Conservation (phyloP, 2,797 vertebrate species). For the Vespertilio murinus region DNA sequence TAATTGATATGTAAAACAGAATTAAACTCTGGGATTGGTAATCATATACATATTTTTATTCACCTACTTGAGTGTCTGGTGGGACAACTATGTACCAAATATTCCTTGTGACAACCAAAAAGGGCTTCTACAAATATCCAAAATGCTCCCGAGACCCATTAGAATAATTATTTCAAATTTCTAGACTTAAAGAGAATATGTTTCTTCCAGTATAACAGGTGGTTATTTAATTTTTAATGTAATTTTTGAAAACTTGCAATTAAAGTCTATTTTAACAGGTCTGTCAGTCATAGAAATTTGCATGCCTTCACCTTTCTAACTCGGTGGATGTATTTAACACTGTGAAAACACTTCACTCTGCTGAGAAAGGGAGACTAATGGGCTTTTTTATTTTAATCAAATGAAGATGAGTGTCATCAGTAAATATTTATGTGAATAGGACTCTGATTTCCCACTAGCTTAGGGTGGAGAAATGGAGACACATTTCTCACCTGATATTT, state of each 20-base stretch:
- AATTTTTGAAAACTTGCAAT: constrained; percentile 18
- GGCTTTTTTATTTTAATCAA: constrained; percentile 28
- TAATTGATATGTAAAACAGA: neutral
- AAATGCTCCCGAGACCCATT: neutral
- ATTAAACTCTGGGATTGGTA: neutral
- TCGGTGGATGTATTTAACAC: neutral
- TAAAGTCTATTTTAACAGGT: neutral
- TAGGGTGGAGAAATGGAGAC: neutral
- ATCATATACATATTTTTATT: neutral
- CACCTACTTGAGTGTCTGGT: neutral
- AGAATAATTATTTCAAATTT: neutral
- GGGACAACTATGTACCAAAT: neutral
- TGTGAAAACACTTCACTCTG: neutral
- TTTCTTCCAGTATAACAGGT: neutral
- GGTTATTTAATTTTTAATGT: neutral
- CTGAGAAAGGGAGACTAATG: neutral
- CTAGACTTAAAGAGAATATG: neutral
- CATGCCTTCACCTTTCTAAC: constrained; percentile 12
- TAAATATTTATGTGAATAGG: neutral
- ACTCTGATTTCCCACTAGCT: neutral
- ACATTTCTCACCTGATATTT: neutral
- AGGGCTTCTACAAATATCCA: neutral
- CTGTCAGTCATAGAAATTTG: neutral
- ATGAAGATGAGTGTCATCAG: neutral
- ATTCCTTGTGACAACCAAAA: neutral